Conservation (phyloP, 1,140 invertebrate species). For the Megalopta genalis region DNA sequence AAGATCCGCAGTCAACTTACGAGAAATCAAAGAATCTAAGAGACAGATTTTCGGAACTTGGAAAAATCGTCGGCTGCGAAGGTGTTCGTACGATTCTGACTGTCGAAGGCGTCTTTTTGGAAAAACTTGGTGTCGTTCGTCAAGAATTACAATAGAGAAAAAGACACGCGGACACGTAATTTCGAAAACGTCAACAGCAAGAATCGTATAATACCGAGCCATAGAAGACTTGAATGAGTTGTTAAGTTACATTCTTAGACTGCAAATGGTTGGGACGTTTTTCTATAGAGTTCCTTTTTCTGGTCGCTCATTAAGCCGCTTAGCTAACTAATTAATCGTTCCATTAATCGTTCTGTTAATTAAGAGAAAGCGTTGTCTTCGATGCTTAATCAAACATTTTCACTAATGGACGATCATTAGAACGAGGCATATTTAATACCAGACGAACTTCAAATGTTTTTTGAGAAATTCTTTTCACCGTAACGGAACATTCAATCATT, state of each 20-base stretch:
- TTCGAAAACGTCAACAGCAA: too few species aligned
- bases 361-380: neutral
- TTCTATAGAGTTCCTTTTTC: conserved; percentile 22
- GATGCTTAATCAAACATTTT: conserved; percentile 15
- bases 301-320: neutral
- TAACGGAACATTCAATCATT: neutral
- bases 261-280: conserved; percentile 16
- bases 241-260: neutral
- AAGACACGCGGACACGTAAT: too few species aligned
- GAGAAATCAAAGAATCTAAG: too few species aligned
- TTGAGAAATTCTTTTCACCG: neutral
- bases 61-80: too few species aligned
- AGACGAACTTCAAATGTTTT: neutral
- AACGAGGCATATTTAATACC: neutral
- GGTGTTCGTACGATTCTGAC: too few species aligned
- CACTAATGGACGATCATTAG: neutral
- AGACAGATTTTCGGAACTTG: too few species aligned
- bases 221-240: neutral
- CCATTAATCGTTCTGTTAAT: neutral
- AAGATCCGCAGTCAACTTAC: too few species aligned
- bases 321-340: conserved; percentile 9
- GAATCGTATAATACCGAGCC: too few species aligned
- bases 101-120: too few species aligned
- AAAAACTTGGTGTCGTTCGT: too few species aligned
- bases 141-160: too few species aligned